These are phyloP conservation scores for Napeogenes sylphis DNA, from an alignment of 2,888 invertebrate species.

Conservation along the genomic window DNA sequence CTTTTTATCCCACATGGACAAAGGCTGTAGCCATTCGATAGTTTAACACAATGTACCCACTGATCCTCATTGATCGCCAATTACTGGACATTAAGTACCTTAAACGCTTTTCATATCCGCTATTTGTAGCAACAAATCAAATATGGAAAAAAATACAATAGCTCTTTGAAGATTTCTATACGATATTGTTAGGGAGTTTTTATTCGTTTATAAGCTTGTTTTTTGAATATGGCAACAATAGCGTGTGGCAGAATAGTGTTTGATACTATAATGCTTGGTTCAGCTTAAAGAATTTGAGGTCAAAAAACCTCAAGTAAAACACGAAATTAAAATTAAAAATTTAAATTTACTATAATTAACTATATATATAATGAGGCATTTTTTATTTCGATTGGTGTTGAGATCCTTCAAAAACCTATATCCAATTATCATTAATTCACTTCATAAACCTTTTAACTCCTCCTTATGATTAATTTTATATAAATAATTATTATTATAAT, in stretches of 20 bases:
- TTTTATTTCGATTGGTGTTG: too few relatives aligned
- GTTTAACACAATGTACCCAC: constrained; percentile 74
- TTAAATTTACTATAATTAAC: too few relatives aligned
- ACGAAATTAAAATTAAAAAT: too few relatives aligned
- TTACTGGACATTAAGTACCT: constrained; percentile 78
- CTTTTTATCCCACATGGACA: constrained; percentile 60
- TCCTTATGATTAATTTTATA: too few relatives aligned
- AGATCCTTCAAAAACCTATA: too few relatives aligned
- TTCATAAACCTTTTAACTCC: too few relatives aligned
- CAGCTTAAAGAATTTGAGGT: constrained; percentile 41
- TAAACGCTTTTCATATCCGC: constrained; percentile 71
- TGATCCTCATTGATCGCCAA: constrained; percentile 78
- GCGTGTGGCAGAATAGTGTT: constrained; percentile 46
- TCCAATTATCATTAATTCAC: too few relatives aligned
- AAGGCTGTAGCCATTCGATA: constrained; percentile 60
- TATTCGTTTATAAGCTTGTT: constrained; percentile 57
- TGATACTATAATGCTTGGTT: constrained; percentile 42
- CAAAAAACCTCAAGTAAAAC: constrained; percentile 37
- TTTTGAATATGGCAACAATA: constrained; percentile 54
- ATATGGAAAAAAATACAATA: constrained; percentile 62
- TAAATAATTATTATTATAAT: too few relatives aligned
- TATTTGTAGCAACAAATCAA: constrained; percentile 77
- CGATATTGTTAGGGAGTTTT: constrained; percentile 56
- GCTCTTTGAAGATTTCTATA: constrained; percentile 65
- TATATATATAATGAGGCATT: too few relatives aligned